A percentile compares a stretch with the other conserved stretches of the same genome.
Conservation (phyloP, 2,888 invertebrate species). For the Corbicula japonica region DNA sequence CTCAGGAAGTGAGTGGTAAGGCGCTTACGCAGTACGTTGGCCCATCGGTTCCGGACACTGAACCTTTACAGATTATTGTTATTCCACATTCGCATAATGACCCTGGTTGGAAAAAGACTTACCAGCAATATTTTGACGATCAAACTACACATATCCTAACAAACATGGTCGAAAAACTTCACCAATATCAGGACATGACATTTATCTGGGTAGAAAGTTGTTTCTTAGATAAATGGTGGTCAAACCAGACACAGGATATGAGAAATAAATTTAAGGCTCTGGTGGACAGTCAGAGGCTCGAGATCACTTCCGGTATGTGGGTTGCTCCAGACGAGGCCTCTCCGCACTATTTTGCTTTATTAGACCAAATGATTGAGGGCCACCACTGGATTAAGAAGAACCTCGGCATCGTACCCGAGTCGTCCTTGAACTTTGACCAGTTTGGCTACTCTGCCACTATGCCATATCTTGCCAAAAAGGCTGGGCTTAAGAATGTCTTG, state of each 20-base stretch:
- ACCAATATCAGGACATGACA: constrained; percentile 91
- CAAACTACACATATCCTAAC: constrained; percentile 93
- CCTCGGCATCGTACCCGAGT: constrained; percentile 87
- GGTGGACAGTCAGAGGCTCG: constrained; percentile 76
- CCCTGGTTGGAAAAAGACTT: constrained; percentile 98
- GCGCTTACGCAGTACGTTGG: neutral
- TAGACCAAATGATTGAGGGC: constrained; percentile 83
- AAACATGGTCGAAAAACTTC: constrained; percentile 95
- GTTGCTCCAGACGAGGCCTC: constrained; percentile 84
- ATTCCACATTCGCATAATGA: constrained; percentile 98
- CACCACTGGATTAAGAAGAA: constrained; percentile 81
- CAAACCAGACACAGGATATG: constrained; percentile 60
- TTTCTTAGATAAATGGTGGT: constrained; percentile 82
- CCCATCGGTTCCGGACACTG: constrained; percentile 18
- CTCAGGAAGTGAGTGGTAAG: neutral
- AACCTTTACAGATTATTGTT: constrained; percentile 88
- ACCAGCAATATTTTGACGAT: constrained; percentile 95
- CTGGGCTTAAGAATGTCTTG: constrained; percentile 78
- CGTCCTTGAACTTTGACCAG: constrained; percentile 82
- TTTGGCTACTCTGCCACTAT: constrained; percentile 83
- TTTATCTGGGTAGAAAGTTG: constrained; percentile 85
- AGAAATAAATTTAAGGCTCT: constrained; percentile 65
- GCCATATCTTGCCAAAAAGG: constrained; percentile 79
- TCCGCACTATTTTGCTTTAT: constrained; percentile 78
- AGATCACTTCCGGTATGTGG: constrained; percentile 83